Percentiles rank a stretch among this genome's conserved stretches.
These are phyloP conservation scores for Verasper variegatus DNA, from an alignment of 2,113 vertebrate genomes.

Conservation along the genomic window DNA sequence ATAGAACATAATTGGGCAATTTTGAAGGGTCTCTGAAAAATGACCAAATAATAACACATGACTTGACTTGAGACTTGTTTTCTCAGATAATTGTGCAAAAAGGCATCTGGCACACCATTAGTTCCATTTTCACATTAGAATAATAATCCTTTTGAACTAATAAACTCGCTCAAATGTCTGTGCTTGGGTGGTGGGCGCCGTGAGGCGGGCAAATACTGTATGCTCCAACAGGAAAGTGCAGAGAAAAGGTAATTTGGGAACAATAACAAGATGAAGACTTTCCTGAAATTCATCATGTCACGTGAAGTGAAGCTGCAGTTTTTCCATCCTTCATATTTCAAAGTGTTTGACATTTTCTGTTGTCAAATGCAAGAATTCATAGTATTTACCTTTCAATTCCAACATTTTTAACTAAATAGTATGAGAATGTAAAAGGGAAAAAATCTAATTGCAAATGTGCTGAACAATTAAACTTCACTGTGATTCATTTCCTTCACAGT, in stretches of 20 bases:
- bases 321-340: constrained; percentile 41
- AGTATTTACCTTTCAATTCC: neutral
- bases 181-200: constrained; percentile 64
- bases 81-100: constrained; percentile 85
- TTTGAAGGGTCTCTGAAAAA: constrained; percentile 86
- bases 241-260: constrained; percentile 42
- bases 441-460: constrained; percentile 8
- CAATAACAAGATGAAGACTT: constrained; percentile 54
- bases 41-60: constrained; percentile 87
- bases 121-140: constrained; percentile 88
- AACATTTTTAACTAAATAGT: neutral
- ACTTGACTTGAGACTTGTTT: constrained; percentile 85
- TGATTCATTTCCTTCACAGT: constrained; percentile 30
- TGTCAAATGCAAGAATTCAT: constrained; percentile 29
- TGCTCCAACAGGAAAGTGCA: constrained; percentile 43
- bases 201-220: constrained; percentile 66
- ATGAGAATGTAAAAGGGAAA: neutral
- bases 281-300: constrained; percentile 27
- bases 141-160: constrained; percentile 87
- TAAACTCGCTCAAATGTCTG: constrained; percentile 82
- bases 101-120: constrained; percentile 84
- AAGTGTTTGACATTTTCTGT: constrained; percentile 9
- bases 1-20: constrained; percentile 98
- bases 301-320: constrained; percentile 27
- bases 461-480: constrained; percentile 38